These are phyloP conservation scores for Achroia grisella DNA, from an alignment of 1,140 invertebrate species.

Conservation along the genomic window DNA sequence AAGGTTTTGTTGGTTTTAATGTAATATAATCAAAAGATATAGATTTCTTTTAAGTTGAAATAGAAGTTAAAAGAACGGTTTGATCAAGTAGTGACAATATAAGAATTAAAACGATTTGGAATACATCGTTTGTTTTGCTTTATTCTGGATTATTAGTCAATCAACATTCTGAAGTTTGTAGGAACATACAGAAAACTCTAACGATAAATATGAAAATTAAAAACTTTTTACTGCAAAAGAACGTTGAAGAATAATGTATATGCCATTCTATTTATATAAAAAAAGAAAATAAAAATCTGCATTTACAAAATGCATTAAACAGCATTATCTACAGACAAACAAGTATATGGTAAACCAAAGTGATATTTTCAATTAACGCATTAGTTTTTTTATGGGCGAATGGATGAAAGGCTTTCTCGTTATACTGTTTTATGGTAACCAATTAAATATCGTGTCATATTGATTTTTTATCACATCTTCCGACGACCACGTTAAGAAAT, in stretches of 20 bases:
- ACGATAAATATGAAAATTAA: too few relatives aligned
- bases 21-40: constrained; percentile 2
- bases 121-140: too few relatives aligned
- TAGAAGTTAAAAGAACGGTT: not conserved
- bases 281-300: too few relatives aligned
- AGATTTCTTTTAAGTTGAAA: not conserved
- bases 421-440: constrained; percentile 1
- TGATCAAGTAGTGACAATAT: not conserved
- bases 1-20: not conserved
- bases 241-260: too few relatives aligned
- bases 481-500: constrained; percentile 14
- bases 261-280: too few relatives aligned
- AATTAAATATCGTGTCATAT: constrained; percentile 1
- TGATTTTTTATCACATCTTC: constrained; percentile 3
- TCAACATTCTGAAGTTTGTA: too few relatives aligned
- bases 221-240: too few relatives aligned
- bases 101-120: too few relatives aligned
- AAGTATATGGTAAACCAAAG: not conserved
- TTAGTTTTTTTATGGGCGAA: not conserved
- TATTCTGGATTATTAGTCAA: too few relatives aligned
- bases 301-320: too few relatives aligned
- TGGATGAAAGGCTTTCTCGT: constrained; percentile 1
- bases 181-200: too few relatives aligned
- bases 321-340: too few relatives aligned
- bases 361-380: not conserved